Evolutionary conservation across 2,797 vertebrate genomes (phyloP).

Genomic region (Acrossocheilus fasciatus): DNA sequence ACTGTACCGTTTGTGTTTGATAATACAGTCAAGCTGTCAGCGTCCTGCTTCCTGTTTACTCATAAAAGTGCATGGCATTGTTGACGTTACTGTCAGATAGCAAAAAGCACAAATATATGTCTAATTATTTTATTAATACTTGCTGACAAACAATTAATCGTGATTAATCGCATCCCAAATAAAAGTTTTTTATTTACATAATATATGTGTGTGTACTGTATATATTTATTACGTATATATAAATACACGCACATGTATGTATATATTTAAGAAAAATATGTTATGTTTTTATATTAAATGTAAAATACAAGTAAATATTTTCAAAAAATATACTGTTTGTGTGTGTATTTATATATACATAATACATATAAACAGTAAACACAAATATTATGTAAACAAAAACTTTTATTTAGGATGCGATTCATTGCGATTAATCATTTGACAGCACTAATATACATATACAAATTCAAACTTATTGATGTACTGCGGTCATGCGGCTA

Average conservation of each 20-base stretch:
- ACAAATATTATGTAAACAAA: neutral
- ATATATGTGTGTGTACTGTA: neutral
- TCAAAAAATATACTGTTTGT: too few species aligned
- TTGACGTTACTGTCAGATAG: conserved; percentile 22
- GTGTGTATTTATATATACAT: too few species aligned
- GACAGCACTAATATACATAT: neutral
- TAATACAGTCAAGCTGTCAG: conserved; percentile 37
- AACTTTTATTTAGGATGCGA: neutral
- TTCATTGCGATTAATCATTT: neutral
- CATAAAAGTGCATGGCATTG: neutral
- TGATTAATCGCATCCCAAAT: neutral
- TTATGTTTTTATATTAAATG: neutral
- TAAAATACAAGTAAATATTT: neutral
- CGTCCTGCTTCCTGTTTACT: conserved; percentile 8
- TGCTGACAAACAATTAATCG: neutral
- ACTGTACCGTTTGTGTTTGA: conserved; percentile 17
- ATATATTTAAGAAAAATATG: neutral
- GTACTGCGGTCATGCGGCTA: neutral
- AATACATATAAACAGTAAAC: too few species aligned
- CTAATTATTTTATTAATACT: neutral
- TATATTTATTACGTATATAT: neutral
- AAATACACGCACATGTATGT: too few species aligned
- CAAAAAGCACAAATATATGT: conserved; percentile 29
- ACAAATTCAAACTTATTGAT: neutral
- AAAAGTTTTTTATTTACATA: neutral